Conservation (phyloP, 2,888 invertebrate genomes). For the Gnatocerus cornutus region DNA sequence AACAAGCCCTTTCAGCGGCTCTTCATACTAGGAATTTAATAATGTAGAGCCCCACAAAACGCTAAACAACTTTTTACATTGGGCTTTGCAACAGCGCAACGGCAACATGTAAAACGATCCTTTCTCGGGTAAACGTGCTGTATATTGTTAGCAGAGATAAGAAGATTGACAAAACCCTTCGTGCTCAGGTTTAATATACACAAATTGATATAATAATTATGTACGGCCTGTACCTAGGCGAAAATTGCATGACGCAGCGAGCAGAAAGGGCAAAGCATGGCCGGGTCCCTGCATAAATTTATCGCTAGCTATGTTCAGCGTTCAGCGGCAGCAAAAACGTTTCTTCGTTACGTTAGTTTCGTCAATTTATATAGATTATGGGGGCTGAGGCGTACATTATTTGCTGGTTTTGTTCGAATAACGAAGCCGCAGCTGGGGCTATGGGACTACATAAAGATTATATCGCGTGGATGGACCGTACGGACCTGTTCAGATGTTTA, state of each 20-base stretch:
- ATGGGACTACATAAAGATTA: constrained; percentile 39
- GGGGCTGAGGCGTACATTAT: constrained; percentile 2
- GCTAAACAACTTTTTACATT: constrained; percentile 43
- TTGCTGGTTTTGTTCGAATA: constrained; percentile 18
- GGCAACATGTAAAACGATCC: constrained; percentile 31
- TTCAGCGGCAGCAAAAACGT: constrained; percentile 8
- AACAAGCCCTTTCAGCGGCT: constrained; percentile 12
- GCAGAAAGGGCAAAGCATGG: constrained; percentile 17
- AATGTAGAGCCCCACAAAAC: constrained; percentile 35
- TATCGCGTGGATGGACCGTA: constrained; percentile 34
- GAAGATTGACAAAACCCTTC: constrained; percentile 47
- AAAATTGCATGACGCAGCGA: constrained; percentile 40
- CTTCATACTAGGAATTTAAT: constrained; percentile 37
- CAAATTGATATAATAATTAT: constrained; percentile 43
- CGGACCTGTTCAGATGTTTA: constrained; percentile 57
- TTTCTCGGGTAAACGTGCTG: constrained; percentile 42
- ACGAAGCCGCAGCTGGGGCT: constrained; percentile 13
- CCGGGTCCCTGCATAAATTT: constrained; percentile 30
- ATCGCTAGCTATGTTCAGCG: constrained; percentile 18
- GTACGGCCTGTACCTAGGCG: constrained; percentile 31
- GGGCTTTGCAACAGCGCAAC: neutral
- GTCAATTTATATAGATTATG: constrained; percentile 32
- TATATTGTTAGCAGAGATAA: constrained; percentile 44
- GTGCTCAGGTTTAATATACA: constrained; percentile 43
- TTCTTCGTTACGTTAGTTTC: constrained; percentile 12